Conservation (phyloP, 2,888 invertebrate genomes). For the Monochamus alternatus region DNA sequence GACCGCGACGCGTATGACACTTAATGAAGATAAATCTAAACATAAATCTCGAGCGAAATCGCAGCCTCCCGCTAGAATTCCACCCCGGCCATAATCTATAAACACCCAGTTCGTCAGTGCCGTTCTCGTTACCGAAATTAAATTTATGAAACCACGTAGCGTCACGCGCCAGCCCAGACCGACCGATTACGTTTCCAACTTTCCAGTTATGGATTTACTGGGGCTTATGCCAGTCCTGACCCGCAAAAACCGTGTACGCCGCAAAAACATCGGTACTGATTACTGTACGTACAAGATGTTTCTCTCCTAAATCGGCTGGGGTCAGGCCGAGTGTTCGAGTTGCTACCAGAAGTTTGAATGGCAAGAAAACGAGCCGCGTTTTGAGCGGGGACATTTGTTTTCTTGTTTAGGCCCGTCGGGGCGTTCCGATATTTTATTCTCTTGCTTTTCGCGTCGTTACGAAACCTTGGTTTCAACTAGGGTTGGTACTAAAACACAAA, state of each 20-base stretch:
- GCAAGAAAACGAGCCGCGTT: conserved; percentile 17
- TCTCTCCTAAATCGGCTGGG: conserved; percentile 32
- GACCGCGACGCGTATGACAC: not conserved
- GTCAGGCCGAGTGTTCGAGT: conserved; percentile 19
- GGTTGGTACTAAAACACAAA: too few relatives aligned
- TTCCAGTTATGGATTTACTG: conserved; percentile 28
- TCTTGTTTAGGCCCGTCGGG: not conserved
- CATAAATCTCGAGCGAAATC: not conserved
- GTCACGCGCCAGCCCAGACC: conserved; percentile 11
- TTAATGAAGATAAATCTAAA: not conserved
- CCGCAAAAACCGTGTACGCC: conserved; percentile 32
- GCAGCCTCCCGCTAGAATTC: not conserved
- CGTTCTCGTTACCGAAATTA: conserved; percentile 22
- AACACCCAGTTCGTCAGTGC: conserved; percentile 2
- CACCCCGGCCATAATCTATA: not conserved
- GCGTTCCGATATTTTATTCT: too few relatives aligned
- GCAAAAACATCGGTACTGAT: conserved; percentile 43
- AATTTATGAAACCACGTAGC: conserved; percentile 12
- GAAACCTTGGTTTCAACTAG: too few relatives aligned
- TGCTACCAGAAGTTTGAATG: conserved; percentile 17
- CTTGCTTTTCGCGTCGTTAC: too few relatives aligned
- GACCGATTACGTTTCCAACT: conserved; percentile 39
- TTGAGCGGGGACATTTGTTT: not conserved
- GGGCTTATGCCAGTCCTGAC: conserved; percentile 19
- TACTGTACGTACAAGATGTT: conserved; percentile 42